These are phyloP conservation scores for Coilia nasus DNA, from an alignment of 2,797 vertebrate species.

Conservation along the genomic window DNA sequence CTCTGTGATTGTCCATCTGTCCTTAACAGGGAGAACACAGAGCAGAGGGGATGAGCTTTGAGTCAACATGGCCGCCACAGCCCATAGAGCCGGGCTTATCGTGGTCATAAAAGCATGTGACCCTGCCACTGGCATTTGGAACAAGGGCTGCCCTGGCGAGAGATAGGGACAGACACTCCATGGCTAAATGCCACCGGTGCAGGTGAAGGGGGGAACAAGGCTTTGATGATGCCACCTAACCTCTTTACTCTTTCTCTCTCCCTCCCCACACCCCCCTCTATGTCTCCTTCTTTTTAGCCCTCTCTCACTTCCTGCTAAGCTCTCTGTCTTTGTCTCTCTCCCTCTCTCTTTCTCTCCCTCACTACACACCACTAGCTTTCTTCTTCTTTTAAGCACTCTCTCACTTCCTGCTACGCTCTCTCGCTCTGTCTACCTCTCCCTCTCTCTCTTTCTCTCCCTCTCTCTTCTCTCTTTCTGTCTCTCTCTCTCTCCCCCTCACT, in stretches of 20 bases:
- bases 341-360: background rate
- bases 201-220: conserved; percentile 62
- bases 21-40: conserved; percentile 76
- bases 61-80: conserved; percentile 71
- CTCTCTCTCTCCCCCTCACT: background rate
- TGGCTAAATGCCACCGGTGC: conserved; percentile 80
- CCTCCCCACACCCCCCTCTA: too few species aligned
- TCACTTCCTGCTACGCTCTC: background rate
- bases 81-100: conserved; percentile 62
- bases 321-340: background rate
- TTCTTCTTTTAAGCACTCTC: background rate
- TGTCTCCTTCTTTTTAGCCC: background rate
- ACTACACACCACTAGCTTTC: background rate
- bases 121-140: conserved; percentile 79
- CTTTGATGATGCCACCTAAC: conserved; percentile 27
- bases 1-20: conserved; percentile 79
- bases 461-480: background rate
- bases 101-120: conserved; percentile 69
- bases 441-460: too few species aligned
- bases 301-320: background rate
- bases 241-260: background rate
- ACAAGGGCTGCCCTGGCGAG: conserved; percentile 68
- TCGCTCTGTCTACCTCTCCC: background rate
- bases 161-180: conserved; percentile 74
- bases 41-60: conserved; percentile 73